phyloP scores from a whole-genome alignment of 2,113 vertebrate species.

The Heterotis niloticus region DNA sequence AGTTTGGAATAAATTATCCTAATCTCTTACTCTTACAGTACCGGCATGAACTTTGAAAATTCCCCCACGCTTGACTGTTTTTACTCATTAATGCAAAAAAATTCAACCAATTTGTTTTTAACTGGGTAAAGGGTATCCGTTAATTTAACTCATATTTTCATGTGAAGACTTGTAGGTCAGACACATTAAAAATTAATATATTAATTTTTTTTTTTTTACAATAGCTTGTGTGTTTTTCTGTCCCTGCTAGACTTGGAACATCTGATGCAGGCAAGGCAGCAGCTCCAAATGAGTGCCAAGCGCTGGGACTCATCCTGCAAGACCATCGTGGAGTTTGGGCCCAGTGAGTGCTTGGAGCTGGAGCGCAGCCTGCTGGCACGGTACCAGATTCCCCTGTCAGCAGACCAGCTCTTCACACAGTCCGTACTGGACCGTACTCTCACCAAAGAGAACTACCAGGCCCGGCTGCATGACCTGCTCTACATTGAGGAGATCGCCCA shows the following conservation, averaged over 20 bases:
- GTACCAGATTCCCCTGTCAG: slow-evolving; percentile 97
- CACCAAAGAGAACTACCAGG: slow-evolving; percentile 93
- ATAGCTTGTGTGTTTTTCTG: background rate
- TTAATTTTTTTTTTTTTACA: too few species aligned
- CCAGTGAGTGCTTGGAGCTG: slow-evolving; percentile 92
- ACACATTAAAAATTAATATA: too few species aligned
- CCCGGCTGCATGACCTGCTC: slow-evolving; percentile 92
- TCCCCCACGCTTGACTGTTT: too few species aligned
- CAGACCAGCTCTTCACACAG: slow-evolving; percentile 97
- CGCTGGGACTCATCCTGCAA: slow-evolving; percentile 97
- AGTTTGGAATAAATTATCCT: too few species aligned
- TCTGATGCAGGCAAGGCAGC: slow-evolving; percentile 89
- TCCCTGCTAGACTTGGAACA: slow-evolving; percentile 84
- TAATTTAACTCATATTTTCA: too few species aligned
- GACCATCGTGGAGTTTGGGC: slow-evolving; percentile 89
- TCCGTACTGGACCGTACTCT: slow-evolving; percentile 94
- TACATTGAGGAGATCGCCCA: slow-evolving; percentile 99
- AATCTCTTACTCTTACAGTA: too few species aligned
- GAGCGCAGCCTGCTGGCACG: slow-evolving; percentile 91
- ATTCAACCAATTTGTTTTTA: too few species aligned
- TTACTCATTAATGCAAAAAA: too few species aligned
- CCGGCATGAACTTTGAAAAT: too few species aligned
- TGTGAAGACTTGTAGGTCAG: too few species aligned
- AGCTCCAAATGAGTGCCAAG: slow-evolving; percentile 89
- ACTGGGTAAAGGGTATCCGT: too few species aligned